Conservation (phyloP, 1,140 invertebrate genomes). For the Drosophila trapezifrons region DNA sequence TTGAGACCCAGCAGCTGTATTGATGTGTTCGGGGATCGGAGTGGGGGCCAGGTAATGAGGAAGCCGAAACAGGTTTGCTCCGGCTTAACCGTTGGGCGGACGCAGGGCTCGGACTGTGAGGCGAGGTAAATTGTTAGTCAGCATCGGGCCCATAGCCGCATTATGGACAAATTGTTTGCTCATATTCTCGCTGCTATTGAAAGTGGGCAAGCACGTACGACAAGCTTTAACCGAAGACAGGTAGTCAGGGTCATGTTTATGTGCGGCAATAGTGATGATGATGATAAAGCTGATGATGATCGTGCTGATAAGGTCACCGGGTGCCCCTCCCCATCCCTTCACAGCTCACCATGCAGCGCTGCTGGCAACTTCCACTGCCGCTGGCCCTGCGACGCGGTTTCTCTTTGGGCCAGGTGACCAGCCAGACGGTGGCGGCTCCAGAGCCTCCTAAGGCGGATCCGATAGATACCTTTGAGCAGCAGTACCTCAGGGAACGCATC, state of each 20-base stretch:
- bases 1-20: constrained; percentile 31
- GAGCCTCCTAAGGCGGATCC: constrained; percentile 35
- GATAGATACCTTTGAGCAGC: constrained; percentile 65
- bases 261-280: constrained; percentile 27
- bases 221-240: constrained; percentile 47
- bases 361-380: constrained; percentile 32
- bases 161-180: constrained; percentile 75
- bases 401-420: constrained; percentile 1
- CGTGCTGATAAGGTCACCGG: constrained; percentile 44
- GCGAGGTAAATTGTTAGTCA: constrained; percentile 39
- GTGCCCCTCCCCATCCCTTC: constrained; percentile 21
- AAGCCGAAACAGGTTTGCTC: constrained; percentile 46
- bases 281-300: constrained; percentile 52
- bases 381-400: constrained; percentile 25
- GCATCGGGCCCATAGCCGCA: constrained; percentile 29
- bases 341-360: constrained; percentile 66
- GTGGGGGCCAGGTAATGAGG: constrained; percentile 35
- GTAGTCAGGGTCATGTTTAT: constrained; percentile 64
- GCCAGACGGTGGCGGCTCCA: constrained; percentile 21
- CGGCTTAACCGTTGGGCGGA: constrained; percentile 34
- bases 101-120: neutral
- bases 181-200: constrained; percentile 42
- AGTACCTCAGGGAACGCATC: constrained; percentile 87
- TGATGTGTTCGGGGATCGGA: constrained; percentile 17
- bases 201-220: constrained; percentile 63